Evolutionary conservation across 1,140 invertebrate species (phyloP), one percentile per base, ranked within the genome.

Genomic region (Pararge aegeria): DNA sequence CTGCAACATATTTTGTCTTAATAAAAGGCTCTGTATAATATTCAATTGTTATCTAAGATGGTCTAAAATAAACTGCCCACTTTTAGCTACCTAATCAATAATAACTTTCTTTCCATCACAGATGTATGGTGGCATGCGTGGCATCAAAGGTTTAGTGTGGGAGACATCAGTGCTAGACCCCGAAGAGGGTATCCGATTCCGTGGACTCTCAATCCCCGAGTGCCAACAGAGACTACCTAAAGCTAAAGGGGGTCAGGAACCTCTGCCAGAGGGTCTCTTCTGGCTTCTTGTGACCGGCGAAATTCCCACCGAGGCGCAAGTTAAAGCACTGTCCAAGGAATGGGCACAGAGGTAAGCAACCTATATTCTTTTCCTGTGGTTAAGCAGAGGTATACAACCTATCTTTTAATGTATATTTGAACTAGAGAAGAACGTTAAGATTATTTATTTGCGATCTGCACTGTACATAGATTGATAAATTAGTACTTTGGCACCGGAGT

Each of bases 51-150:
- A n/a, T n/a, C n/a, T n/a, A n/a, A n/a, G n/a, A n/a, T n/a, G n/a
- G n/a, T n/a, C n/a, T n/a, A n/a, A n/a, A n/a, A n/a, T n/a, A 24
- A 24, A 24, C 24, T 4, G 24, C 7, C 24, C 24, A 24, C 24
- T n/a, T n/a, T n/a, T 24, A 24, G 24, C 24, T 7, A 4, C 24
- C 24, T 4, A 24, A 24, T 24, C 12, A 40, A 16, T 15, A 46
- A 20, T 5, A 40, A 15, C 13, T 40, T 46, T 46, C 7, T 34
- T 34, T 46, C 12, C 6, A 5, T 21, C 5, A 53, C 52, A 87
- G 85, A 96, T 98, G 93, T 99, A 99, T 90, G 98, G 98, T 76
- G 98, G 98, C 56, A 99, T 99, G 98, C 92, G 98, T 78, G 97
- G 97, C 16, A 98, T 99, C 86, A 97, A 96, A 83, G 97, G 96